A percentile compares a stretch with the other conserved stretches of the same genome.
Conservation (phyloP, 2,888 invertebrate genomes). For the Eupithecia abbreviata region DNA sequence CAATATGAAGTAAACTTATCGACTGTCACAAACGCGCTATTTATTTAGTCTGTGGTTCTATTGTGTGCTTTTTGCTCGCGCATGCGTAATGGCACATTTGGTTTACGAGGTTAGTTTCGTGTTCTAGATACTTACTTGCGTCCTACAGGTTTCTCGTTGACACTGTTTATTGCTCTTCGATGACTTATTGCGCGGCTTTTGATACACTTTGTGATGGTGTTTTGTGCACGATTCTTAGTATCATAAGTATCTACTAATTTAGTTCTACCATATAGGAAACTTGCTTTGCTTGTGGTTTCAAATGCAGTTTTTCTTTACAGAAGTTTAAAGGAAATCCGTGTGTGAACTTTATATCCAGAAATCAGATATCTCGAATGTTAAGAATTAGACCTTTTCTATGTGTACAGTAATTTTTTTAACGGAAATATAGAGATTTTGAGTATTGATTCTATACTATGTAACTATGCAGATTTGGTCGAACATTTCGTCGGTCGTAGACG, state of each 20-base stretch:
- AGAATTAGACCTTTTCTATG: too few species aligned
- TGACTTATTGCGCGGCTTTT: not conserved
- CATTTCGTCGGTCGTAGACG: too few species aligned
- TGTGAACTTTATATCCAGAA: not conserved
- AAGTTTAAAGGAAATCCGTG: not conserved
- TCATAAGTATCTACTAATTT: not conserved
- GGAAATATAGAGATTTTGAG: too few species aligned
- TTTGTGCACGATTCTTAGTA: not conserved
- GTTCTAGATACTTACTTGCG: constrained; percentile 9
- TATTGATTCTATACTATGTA: too few species aligned
- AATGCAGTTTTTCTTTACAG: not conserved
- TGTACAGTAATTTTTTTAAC: too few species aligned
- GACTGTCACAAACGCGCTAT: not conserved
- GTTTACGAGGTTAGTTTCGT: constrained; percentile 25
- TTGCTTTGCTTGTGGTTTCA: not conserved
- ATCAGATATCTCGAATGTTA: too few species aligned
- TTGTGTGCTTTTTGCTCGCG: constrained; percentile 52
- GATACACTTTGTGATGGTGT: not conserved
- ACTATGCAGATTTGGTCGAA: too few species aligned
- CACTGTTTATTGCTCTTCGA: constrained; percentile 13
- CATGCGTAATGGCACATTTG: constrained; percentile 30
- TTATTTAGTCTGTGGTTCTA: constrained; percentile 27
- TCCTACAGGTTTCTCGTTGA: constrained; percentile 16
- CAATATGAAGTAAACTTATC: not conserved
- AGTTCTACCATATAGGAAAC: not conserved